Evolutionary conservation across 1,140 invertebrate genomes (phyloP).

Genomic region (Cydia fagiglandana): DNA sequence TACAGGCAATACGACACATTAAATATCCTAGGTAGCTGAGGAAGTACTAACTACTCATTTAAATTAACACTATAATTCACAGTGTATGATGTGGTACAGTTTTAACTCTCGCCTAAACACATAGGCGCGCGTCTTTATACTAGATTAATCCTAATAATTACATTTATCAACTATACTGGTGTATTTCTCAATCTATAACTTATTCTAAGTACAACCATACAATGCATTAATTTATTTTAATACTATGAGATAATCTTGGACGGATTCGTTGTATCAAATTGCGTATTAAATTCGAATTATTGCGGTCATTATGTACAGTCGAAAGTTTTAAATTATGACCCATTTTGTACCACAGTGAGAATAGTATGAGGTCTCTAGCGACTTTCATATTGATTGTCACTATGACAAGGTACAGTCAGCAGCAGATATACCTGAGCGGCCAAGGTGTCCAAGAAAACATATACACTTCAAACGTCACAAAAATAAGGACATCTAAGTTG

Average conservation of each 20-base stretch:
- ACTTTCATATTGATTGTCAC: no score
- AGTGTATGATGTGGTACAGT: constrained; percentile 30
- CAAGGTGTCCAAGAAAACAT: no score
- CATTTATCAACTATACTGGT: constrained; percentile 25
- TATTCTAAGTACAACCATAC: constrained; percentile 23
- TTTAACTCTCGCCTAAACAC: neutral
- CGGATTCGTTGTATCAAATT: constrained; percentile 61
- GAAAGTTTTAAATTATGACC: no score
- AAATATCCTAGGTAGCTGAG: constrained; percentile 5
- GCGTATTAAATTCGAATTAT: constrained; percentile 34
- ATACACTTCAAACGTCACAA: no score
- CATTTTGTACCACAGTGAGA: no score
- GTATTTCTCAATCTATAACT: constrained; percentile 14
- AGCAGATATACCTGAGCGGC: no score
- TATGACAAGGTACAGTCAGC: no score
- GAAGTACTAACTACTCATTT: constrained; percentile 7
- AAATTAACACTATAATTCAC: constrained; percentile 25
- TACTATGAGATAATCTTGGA: constrained; percentile 39
- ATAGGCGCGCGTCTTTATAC: constrained; percentile 1
- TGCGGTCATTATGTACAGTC: constrained; percentile 21
- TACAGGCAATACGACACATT: constrained; percentile 13
- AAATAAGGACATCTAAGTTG: no score
- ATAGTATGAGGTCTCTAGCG: no score
- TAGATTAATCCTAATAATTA: constrained; percentile 30
- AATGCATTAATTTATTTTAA: constrained; percentile 31